phyloP scores from a whole-genome alignment of 2,888 invertebrate genomes.

The Bruchidius siliquastri region DNA sequence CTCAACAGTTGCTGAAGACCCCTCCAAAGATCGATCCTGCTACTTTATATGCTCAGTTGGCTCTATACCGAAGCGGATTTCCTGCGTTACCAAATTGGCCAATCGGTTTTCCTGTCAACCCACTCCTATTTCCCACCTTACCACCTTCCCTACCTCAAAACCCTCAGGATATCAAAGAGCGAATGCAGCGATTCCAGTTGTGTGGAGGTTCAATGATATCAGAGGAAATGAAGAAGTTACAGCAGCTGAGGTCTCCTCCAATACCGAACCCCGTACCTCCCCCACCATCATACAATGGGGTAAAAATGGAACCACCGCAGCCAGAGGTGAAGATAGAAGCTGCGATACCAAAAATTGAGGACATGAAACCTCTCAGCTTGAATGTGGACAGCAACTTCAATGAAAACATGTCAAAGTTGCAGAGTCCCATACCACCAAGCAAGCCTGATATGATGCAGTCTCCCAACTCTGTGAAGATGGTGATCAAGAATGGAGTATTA shows the following conservation, averaged over 20 bases:
- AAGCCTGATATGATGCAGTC: slow-evolving; percentile 53
- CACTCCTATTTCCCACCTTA: slow-evolving; percentile 60
- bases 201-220: slow-evolving; percentile 65
- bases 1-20: slow-evolving; percentile 64
- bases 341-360: slow-evolving; percentile 41
- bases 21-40: slow-evolving; percentile 59
- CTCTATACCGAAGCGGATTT: slow-evolving; percentile 56
- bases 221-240: slow-evolving; percentile 42
- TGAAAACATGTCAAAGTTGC: slow-evolving; percentile 34
- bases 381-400: slow-evolving; percentile 37
- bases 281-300: slow-evolving; percentile 25
- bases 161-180: slow-evolving; percentile 63
- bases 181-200: slow-evolving; percentile 63
- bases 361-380: slow-evolving; percentile 51
- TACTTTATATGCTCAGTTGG: slow-evolving; percentile 59
- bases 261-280: slow-evolving; percentile 4
- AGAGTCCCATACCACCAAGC: slow-evolving; percentile 44
- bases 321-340: slow-evolving; percentile 21
- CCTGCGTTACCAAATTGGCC: slow-evolving; percentile 44
- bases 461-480: slow-evolving; percentile 76
- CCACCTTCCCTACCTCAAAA: slow-evolving; percentile 53
- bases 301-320: slow-evolving; percentile 27
- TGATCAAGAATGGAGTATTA: slow-evolving; percentile 82
- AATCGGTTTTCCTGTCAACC: slow-evolving; percentile 57
- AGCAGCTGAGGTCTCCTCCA: slow-evolving; percentile 11